These are phyloP conservation scores for Candidula unifasciata DNA, from an alignment of 2,888 invertebrate species.

Conservation along the genomic window DNA sequence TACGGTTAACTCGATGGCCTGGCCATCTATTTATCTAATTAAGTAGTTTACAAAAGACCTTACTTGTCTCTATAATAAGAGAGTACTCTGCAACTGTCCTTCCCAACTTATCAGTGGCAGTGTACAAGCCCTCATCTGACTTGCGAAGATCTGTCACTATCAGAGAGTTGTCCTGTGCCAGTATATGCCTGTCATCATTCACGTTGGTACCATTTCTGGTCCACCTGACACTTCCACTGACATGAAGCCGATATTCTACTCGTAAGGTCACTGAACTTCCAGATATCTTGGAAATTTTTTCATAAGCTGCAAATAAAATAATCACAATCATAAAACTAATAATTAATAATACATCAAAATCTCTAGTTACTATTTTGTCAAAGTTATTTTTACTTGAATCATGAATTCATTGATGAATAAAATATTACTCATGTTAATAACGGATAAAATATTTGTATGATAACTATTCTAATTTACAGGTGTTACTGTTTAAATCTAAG, in stretches of 20 bases:
- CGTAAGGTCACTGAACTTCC: slow-evolving; percentile 57
- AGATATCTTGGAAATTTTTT: slow-evolving; percentile 55
- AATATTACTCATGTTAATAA: no score
- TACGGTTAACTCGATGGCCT: no score
- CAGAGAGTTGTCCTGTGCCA: slow-evolving; percentile 61
- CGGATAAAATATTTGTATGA: no score
- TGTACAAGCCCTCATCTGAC: slow-evolving; percentile 59
- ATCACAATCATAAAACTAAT: not conserved
- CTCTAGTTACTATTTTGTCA: not conserved
- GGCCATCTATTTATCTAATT: no score
- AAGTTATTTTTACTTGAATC: no score
- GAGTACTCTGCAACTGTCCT: slow-evolving; percentile 58
- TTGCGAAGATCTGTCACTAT: slow-evolving; percentile 59
- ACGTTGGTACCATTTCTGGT: slow-evolving; percentile 54
- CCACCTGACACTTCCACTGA: slow-evolving; percentile 58
- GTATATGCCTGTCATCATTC: slow-evolving; percentile 54
- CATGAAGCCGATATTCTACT: slow-evolving; percentile 58
- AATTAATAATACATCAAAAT: not conserved
- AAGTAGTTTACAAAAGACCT: slow-evolving; percentile 25
- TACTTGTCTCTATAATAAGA: slow-evolving; percentile 59
- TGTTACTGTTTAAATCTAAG: no score
- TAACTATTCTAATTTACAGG: no score
- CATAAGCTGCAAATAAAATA: slow-evolving; percentile 52
- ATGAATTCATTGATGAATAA: no score
- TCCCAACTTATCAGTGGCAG: slow-evolving; percentile 55